Percentiles rank a stretch among this genome's conserved stretches.
phyloP scores from a whole-genome alignment of 2,113 vertebrate species.

The Bothrops jararaca region DNA sequence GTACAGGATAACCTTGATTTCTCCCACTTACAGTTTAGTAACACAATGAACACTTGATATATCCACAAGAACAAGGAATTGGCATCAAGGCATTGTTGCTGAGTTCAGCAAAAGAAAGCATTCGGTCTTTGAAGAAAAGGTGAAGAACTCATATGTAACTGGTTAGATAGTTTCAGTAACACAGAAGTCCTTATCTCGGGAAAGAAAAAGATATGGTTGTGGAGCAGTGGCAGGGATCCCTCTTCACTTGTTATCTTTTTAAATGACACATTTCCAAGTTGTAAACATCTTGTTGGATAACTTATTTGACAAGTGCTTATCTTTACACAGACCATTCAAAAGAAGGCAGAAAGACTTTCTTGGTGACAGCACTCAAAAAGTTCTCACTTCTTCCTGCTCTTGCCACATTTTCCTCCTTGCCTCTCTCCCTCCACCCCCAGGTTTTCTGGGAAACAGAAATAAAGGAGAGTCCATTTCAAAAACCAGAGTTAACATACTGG shows the following conservation, averaged over 20 bases:
- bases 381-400: not conserved
- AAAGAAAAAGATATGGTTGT: not conserved
- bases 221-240: not conserved
- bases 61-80: slow-evolving; percentile 17
- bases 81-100: not conserved
- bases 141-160: not conserved
- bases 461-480: not conserved
- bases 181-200: not conserved
- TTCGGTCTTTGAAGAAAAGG: not conserved
- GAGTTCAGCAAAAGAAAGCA: not conserved
- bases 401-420: not conserved
- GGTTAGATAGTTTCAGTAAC: not conserved
- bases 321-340: not conserved
- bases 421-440: not conserved
- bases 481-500: not conserved
- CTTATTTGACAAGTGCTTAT: slow-evolving; percentile 1
- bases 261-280: slow-evolving; percentile 16
- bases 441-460: not conserved
- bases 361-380: not conserved
- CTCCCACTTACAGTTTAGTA: not conserved
- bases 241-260: slow-evolving; percentile 13
- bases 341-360: not conserved
- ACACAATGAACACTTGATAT: not conserved
- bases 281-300: slow-evolving; percentile 7
- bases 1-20: slow-evolving; percentile 1